Percentiles rank a stretch among this genome's conserved stretches.
phyloP scores from a whole-genome alignment of 2,797 vertebrate species.

The Pangasius larnaudii region DNA sequence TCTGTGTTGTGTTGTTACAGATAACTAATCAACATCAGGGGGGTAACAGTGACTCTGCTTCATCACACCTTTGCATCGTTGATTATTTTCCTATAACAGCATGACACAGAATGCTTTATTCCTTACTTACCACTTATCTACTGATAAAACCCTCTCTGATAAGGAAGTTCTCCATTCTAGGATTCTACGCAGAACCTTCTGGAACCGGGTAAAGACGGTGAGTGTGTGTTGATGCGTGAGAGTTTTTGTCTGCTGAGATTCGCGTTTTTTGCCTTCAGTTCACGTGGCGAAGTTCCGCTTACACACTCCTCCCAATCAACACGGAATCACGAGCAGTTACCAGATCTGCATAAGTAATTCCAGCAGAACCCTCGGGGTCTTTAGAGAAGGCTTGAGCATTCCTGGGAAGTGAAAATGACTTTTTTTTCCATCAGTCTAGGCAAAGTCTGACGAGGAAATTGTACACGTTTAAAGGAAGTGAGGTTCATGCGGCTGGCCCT shows the following conservation, averaged over 20 bases:
- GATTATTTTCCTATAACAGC: not conserved
- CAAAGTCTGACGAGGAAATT: not conserved
- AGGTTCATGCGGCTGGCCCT: not conserved
- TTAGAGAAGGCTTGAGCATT: not conserved
- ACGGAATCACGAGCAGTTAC: not conserved
- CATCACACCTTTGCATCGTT: not conserved
- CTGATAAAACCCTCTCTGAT: not conserved
- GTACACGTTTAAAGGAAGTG: not conserved
- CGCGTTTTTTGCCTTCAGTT: not conserved
- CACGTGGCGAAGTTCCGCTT: not conserved
- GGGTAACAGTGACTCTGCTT: not conserved
- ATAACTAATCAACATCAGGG: not conserved
- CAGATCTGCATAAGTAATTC: not conserved
- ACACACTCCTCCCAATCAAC: not conserved
- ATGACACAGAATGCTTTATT: not conserved
- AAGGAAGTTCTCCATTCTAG: not conserved
- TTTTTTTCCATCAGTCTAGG: not conserved
- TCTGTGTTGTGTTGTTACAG: too few relatives aligned
- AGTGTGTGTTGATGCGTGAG: not conserved
- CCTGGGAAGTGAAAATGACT: not conserved
- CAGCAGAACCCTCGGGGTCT: not conserved
- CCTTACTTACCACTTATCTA: not conserved
- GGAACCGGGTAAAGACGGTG: not conserved
- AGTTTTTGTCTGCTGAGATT: not conserved
- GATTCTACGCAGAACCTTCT: not conserved